phyloP scores from a whole-genome alignment of 2,113 vertebrate species.

The Shinisaurus crocodilurus region DNA sequence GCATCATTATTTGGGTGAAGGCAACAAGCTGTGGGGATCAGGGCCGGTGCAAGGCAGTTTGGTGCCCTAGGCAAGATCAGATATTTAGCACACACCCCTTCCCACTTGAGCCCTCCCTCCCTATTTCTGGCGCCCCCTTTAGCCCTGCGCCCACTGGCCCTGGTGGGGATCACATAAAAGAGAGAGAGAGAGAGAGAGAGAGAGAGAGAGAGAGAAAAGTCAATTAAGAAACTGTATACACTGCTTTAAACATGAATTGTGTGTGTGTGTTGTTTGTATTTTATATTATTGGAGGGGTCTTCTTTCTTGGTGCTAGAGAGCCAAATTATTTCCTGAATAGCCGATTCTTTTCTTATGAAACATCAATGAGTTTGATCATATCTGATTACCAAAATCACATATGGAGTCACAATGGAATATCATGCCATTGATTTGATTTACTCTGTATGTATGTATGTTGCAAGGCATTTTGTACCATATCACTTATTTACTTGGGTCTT shows the following conservation, averaged over 20 bases:
- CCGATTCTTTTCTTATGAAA: neutral
- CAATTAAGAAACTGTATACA: neutral
- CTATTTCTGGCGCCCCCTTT: too few relatives aligned
- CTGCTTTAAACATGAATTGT: neutral
- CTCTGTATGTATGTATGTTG: neutral
- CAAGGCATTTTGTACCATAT: neutral
- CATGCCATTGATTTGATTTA: neutral
- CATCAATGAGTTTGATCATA: neutral
- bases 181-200: conserved; percentile 7
- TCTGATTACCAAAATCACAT: neutral
- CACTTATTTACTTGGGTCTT: conserved; percentile 10
- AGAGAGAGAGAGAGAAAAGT: neutral
- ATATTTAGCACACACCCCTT: too few relatives aligned
- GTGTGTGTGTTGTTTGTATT: neutral
- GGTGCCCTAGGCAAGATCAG: too few relatives aligned
- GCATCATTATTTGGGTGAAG: neutral
- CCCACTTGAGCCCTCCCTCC: too few relatives aligned
- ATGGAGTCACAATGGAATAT: neutral
- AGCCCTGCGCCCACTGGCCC: too few relatives aligned
- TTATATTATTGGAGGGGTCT: neutral
- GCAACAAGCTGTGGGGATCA: neutral
- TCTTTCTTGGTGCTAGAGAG: neutral
- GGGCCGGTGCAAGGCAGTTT: too few relatives aligned
- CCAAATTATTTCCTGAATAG: neutral
- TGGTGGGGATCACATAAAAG: conserved; percentile 13